A percentile compares a stretch with the other conserved stretches of the same genome.
These are phyloP conservation scores for Aotus griseimembra DNA, from an alignment of 2,797 vertebrate genomes.

Conservation along the genomic window DNA sequence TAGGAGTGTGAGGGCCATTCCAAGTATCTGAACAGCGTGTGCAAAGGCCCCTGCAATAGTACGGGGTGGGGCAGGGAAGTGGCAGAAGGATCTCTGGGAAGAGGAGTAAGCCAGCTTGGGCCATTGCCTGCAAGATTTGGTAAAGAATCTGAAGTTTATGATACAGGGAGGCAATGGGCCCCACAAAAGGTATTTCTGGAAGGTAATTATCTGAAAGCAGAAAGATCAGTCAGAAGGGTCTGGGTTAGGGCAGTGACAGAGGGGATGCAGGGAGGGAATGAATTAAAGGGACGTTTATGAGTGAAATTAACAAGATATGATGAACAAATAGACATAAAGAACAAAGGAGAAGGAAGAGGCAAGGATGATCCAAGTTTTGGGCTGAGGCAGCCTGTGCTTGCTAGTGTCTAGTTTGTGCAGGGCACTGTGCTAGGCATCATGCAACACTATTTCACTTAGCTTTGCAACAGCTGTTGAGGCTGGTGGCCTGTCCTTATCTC, in stretches of 20 bases:
- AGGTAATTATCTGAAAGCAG: neutral
- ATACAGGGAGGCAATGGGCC: neutral
- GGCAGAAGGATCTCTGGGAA: neutral
- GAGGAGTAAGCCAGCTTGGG: neutral
- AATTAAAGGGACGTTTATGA: neutral
- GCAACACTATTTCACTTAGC: neutral
- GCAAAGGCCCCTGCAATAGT: neutral
- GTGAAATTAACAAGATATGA: neutral
- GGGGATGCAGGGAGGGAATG: neutral
- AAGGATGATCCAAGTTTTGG: neutral
- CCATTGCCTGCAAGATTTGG: neutral
- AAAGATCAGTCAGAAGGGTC: neutral
- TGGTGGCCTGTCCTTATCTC: neutral
- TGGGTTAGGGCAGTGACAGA: neutral
- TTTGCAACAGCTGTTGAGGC: neutral
- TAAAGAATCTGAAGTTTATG: neutral
- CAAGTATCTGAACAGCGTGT: neutral
- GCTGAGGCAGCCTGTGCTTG: accelerated
- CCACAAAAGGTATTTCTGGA: neutral
- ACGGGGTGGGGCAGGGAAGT: accelerated
- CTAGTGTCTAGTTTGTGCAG: neutral
- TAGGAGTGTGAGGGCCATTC: neutral
- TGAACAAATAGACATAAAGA: neutral
- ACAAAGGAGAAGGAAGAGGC: neutral
- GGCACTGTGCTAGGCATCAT: neutral